Base-by-base conservation (phyloP, 2,113 vertebrate genomes). In the Zootoca vivipara region DNA sequence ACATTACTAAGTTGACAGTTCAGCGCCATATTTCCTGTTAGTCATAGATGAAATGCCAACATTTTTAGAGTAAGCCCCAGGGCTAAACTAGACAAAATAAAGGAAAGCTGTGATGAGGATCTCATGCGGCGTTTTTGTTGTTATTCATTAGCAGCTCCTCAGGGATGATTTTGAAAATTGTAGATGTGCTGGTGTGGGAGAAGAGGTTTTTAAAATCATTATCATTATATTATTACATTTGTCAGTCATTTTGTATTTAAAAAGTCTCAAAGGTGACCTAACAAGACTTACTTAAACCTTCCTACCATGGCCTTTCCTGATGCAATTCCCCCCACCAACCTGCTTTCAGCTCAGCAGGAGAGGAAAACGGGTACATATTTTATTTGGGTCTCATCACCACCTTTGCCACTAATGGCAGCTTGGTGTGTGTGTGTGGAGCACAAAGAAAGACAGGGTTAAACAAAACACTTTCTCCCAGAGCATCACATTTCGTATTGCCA, bases 31-130 rank as follows among this genome's bases (percentile, higher is more conserved):
- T 70, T 87, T 52, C 65, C 78, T 80, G 16, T 86, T 78, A 52
- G 33, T 87, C 78, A 72, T 72, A 35, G n/a, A 80, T 72, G n/a
- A 73, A 87, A 81, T 42, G n/a, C 46, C 30, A 87, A 81, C 65
- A 62, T 79, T 80, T 38, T 62, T n/a, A 87, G 78, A 81, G 30
- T 81, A n/a, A 87, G 16, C 67, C 78, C 42, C 30, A 73, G 16
- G n/a, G 40, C 75, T 16, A 78, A 78, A 78, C 30, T 86, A 78
- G 75, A 78, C 62, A 85, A 30, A 77, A 85, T 56, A 77, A 35
- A 77, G 73, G 73, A 77, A 85, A 85, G 38, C 28, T 64, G 35
- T 85, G 84, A 65, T 85, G 64, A 77, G 73, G 35, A 77, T 85
- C 72, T 42, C 84, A 30, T 52, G 28, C 26, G 16, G 20, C 46